Conservation (phyloP, 30 jellyfish, hydroid and myxozoan genomes). For the Hydractinia echinata region DNA sequence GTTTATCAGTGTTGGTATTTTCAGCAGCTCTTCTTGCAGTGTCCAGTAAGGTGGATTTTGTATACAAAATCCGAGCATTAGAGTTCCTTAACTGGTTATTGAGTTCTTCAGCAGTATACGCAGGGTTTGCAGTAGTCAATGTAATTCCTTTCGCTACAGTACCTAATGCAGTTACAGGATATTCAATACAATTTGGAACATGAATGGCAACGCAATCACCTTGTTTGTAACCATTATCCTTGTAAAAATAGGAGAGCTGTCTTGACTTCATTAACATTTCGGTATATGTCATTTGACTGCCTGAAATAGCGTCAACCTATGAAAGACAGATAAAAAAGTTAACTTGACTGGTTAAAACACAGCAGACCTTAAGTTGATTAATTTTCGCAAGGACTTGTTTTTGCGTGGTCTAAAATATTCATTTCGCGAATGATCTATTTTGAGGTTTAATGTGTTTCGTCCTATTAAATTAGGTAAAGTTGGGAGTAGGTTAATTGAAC, state of each 20-base stretch:
- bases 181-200: conserved; percentile 60
- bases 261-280: conserved; percentile 27
- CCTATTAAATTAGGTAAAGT: no score
- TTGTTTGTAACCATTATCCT: conserved; percentile 27
- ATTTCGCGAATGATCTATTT: no score
- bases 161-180: conserved; percentile 50
- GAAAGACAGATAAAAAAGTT: background rate
- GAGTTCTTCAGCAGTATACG: conserved; percentile 54
- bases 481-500: no score
- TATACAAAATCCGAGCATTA: conserved; percentile 45
- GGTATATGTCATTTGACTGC: conserved; percentile 34
- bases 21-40: conserved; percentile 58
- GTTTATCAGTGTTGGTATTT: conserved; percentile 43
- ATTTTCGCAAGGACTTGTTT: no score
- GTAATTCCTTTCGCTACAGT: conserved; percentile 55
- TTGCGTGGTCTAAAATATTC: no score
- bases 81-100: conserved; percentile 58
- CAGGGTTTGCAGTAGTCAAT: conserved; percentile 63
- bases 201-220: conserved; percentile 49
- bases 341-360: background rate
- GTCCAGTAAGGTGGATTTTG: conserved; percentile 39
- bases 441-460: no score
- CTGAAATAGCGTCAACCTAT: conserved; percentile 69
- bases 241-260: conserved; percentile 47
- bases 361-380: no score